phyloP scores from a whole-genome alignment of 2,113 vertebrate species.

The Glaucomys volans region DNA sequence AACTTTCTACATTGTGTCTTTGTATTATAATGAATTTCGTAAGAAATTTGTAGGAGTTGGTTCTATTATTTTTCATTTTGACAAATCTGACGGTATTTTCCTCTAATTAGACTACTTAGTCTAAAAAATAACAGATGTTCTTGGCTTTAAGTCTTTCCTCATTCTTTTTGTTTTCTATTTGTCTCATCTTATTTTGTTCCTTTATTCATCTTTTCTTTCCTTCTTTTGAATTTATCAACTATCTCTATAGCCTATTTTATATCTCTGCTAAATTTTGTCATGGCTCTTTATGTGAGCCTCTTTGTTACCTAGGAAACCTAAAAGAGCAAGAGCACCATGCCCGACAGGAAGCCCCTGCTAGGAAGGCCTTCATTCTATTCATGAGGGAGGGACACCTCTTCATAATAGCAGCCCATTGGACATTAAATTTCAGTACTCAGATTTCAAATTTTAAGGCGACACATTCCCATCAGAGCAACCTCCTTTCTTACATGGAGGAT shows the following conservation, averaged over 20 bases:
- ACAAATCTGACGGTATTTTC: neutral
- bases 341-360: neutral
- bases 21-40: neutral
- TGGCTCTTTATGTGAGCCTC: neutral
- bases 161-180: neutral
- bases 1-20: neutral
- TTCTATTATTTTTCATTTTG: neutral
- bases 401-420: neutral
- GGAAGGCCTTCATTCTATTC: neutral
- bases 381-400: neutral
- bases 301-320: neutral
- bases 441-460: neutral
- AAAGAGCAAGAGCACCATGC: fast-evolving
- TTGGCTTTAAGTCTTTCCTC: neutral
- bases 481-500: neutral
- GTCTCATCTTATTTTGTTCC: neutral
- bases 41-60: neutral
- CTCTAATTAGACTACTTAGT: neutral
- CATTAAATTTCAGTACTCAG: neutral
- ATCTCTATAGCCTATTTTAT: neutral
- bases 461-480: neutral
- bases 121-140: neutral
- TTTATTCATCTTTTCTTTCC: neutral
- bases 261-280: neutral
- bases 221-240: neutral